Percentiles rank a stretch among this genome's conserved stretches.
Evolutionary conservation across 2,797 vertebrate species (phyloP).

Genomic region (Leptoclinus maculatus): DNA sequence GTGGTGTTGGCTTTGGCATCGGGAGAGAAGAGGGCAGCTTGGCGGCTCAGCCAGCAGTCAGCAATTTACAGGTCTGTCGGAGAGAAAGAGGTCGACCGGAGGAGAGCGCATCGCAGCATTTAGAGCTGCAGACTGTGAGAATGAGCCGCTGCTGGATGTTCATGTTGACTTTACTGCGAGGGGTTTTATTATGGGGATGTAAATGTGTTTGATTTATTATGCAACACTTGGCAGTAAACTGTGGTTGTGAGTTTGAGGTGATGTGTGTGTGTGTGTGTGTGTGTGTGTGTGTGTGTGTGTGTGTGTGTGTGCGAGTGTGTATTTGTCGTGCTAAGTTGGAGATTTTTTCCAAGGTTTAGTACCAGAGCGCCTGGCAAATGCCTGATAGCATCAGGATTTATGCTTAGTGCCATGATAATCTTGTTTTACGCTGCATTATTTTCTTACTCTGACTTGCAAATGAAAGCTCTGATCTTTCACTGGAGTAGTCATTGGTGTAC

Average conservation of each 20-base stretch:
- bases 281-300: background rate
- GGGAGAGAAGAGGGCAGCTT: slow-evolving; percentile 55
- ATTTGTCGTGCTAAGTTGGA: slow-evolving; percentile 34
- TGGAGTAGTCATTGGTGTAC: slow-evolving; percentile 1
- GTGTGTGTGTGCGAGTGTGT: slow-evolving; percentile 13
- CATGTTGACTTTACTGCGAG: slow-evolving; percentile 63
- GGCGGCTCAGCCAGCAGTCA: slow-evolving; percentile 65
- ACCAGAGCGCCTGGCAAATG: slow-evolving; percentile 31
- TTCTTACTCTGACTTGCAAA: slow-evolving; percentile 33
- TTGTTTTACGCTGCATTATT: slow-evolving; percentile 61
- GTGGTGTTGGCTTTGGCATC: slow-evolving; percentile 61
- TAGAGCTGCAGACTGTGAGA: slow-evolving; percentile 54
- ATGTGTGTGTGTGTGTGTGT: background rate
- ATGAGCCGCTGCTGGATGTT: slow-evolving; percentile 54
- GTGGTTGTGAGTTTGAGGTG: slow-evolving; percentile 27
- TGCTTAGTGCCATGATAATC: slow-evolving; percentile 55
- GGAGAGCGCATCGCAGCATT: slow-evolving; percentile 60
- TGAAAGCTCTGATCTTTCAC: slow-evolving; percentile 37
- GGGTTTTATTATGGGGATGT: slow-evolving; percentile 52
- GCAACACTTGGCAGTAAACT: slow-evolving; percentile 51
- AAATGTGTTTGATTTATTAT: slow-evolving; percentile 65
- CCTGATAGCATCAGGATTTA: slow-evolving; percentile 59
- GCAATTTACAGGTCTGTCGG: slow-evolving; percentile 70
- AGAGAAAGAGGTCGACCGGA: slow-evolving; percentile 63
- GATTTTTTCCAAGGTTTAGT: slow-evolving; percentile 44